These are phyloP conservation scores for Echinops telfairi DNA, from an alignment of 2,113 vertebrate species.

Conservation along the genomic window DNA sequence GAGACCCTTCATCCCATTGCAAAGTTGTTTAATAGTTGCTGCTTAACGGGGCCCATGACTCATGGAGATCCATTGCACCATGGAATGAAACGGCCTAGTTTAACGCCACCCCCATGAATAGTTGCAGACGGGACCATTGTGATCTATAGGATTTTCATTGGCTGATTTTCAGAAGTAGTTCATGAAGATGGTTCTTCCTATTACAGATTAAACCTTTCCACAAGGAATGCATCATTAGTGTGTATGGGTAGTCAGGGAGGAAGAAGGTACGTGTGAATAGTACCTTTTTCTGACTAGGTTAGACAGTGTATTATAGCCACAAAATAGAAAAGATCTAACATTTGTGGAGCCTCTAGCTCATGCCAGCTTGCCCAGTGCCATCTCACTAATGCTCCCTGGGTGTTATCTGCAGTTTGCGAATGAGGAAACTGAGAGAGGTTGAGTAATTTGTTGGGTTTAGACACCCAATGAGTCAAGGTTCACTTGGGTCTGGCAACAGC, in stretches of 20 bases:
- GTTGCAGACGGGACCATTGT: not conserved
- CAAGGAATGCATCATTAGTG: not conserved
- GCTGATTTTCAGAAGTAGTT: not conserved
- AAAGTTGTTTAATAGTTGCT: not conserved
- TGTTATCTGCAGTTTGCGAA: not conserved
- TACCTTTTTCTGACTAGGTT: not conserved
- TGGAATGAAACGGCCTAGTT: not conserved
- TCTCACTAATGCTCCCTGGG: not conserved
- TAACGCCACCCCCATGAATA: not conserved
- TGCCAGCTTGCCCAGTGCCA: too few relatives aligned
- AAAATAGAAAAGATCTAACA: not conserved
- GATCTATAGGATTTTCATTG: not conserved
- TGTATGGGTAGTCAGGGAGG: not conserved
- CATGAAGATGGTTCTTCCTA: not conserved
- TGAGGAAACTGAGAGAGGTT: too few relatives aligned
- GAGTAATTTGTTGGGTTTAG: too few relatives aligned
- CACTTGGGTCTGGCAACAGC: not conserved
- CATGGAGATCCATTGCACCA: not conserved
- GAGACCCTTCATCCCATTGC: not conserved
- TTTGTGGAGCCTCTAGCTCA: not conserved
- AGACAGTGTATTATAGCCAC: not conserved
- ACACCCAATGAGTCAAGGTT: not conserved
- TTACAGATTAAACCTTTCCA: not conserved
- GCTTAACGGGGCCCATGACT: not conserved
- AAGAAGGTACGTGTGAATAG: not conserved